A percentile compares a stretch with the other conserved stretches of the same genome.
These are phyloP conservation scores for Diaphora mendica DNA, from an alignment of 2,888 invertebrate genomes.

Conservation along the genomic window DNA sequence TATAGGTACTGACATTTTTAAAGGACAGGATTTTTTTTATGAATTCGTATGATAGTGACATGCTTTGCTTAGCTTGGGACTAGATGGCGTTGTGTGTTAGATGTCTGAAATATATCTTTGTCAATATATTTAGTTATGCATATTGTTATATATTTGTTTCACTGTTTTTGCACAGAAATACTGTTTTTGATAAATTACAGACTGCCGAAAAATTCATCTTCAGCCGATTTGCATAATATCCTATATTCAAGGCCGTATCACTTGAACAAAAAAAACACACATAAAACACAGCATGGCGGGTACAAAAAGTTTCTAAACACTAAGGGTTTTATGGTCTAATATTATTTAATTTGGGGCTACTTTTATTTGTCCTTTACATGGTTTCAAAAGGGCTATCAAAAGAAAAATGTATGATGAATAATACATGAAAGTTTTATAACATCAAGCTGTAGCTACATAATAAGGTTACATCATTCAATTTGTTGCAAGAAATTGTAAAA, in stretches of 20 bases:
- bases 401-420: conserved; percentile 35
- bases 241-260: neutral
- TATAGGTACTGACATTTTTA: conserved; percentile 1
- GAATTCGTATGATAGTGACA: neutral
- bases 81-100: too few species aligned
- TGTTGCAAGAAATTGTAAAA: neutral
- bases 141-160: conserved; percentile 1
- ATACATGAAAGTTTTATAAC: conserved; percentile 22
- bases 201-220: neutral
- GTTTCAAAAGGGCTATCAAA: conserved; percentile 20
- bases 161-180: neutral
- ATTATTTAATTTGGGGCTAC: conserved; percentile 28
- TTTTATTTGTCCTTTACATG: conserved; percentile 20
- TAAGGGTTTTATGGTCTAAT: conserved; percentile 19
- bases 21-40: neutral
- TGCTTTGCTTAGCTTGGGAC: too few species aligned
- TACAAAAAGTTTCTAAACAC: conserved; percentile 4
- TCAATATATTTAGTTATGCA: neutral
- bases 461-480: conserved; percentile 20
- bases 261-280: neutral
- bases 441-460: conserved; percentile 15
- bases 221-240: conserved; percentile 6
- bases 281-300: neutral
- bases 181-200: neutral
- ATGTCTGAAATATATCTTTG: too few species aligned